phyloP scores from a whole-genome alignment of 2,113 vertebrate species.

The Dasyornis broadbenti region DNA sequence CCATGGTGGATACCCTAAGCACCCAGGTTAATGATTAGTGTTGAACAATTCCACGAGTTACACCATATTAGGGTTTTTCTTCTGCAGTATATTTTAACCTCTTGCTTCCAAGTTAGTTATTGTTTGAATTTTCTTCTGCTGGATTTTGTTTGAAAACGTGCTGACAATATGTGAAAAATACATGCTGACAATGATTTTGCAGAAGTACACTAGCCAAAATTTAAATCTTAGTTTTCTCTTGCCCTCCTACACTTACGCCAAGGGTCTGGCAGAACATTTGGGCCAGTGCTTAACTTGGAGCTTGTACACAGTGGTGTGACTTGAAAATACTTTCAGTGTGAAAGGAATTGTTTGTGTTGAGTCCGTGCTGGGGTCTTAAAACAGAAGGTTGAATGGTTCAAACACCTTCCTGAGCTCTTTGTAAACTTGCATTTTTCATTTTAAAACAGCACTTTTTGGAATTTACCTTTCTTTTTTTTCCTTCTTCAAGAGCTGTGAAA shows the following conservation, averaged over 20 bases:
- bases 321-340: not conserved
- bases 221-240: constrained; percentile 1
- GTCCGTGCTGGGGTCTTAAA: not conserved
- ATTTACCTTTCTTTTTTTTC: not conserved
- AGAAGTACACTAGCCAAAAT: not conserved
- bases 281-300: not conserved
- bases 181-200: not conserved
- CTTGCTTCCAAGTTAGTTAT: not conserved
- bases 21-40: not conserved
- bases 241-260: not conserved
- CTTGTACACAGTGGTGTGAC: fast-evolving
- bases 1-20: not conserved
- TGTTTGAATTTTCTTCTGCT: not conserved
- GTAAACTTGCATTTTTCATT: not conserved
- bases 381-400: not conserved
- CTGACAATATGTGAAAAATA: not conserved
- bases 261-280: not conserved
- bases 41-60: not conserved
- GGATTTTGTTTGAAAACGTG: not conserved
- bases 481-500: not conserved
- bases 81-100: not conserved
- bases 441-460: not conserved
- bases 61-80: not conserved
- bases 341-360: not conserved
- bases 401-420: not conserved